Evolutionary conservation across 2,113 vertebrate genomes (phyloP), one percentile per base, ranked within the genome.

Genomic region (Chaetops frenatus): DNA sequence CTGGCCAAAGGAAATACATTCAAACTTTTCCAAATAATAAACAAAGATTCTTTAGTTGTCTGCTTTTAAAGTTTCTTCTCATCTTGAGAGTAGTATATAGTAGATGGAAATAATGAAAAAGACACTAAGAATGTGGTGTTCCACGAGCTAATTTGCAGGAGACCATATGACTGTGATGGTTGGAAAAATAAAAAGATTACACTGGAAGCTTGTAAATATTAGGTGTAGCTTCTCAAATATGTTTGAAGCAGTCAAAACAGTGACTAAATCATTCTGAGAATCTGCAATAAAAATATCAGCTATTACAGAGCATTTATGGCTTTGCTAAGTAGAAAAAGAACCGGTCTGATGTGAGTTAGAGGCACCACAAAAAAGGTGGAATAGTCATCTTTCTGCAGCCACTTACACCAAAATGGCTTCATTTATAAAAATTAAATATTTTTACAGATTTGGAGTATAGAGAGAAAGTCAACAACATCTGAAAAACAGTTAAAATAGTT

Each of bases 81-180:
- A 81, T 40, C 56, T 80, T 74, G 47, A 84, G 54, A 90, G 70
- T 36, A 65, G 31, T 54, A n/a, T 81, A 78, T 62, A 90, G 73
- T 54, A 95, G 67, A 88, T 86, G 78, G 50, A 92, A 95, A 80
- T 85, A 71, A 86, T 81, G 88, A 90, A 72, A 96, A 88, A 88
- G 81, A 85, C 73, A 64, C 23, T 90, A 48, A 92, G 64, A 78
- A 84, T 77, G 33, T 64, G 17, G 24, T 81, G 33, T 92, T 92
- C 54, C 64, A 24, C 12, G 33, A 81, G 81, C 54, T 81, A 92
- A 78, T 90, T 96, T 92, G 45, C 73, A 88, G 88, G 77, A 89
- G 19, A 83, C 66, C 33, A 35, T 56, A 33, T 78, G 67, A 94
- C 33, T 77, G 81, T 45, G 47, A 84, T 67, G 53, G 28, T 20